Percentiles rank a stretch among this genome's conserved stretches.
phyloP scores from a whole-genome alignment of 2,797 vertebrate genomes.

The Coendou prehensilis region DNA sequence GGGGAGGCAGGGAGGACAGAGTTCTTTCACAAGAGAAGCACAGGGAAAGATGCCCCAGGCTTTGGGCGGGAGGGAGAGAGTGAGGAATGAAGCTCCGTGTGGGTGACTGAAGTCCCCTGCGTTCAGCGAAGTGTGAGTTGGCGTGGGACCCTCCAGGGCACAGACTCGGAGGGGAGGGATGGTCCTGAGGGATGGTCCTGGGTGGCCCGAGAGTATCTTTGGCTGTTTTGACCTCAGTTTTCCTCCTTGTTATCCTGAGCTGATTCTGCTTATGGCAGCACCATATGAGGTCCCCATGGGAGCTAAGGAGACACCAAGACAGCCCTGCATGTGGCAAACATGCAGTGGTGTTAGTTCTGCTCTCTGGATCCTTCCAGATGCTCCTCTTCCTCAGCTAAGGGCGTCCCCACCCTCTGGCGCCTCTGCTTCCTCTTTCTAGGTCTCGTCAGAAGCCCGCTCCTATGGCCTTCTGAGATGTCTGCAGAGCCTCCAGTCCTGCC shows the following conservation, averaged over 20 bases:
- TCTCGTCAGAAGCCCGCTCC: background rate
- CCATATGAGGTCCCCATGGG: accelerated
- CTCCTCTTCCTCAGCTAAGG: background rate
- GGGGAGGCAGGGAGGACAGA: background rate
- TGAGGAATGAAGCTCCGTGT: background rate
- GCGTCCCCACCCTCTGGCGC: no score
- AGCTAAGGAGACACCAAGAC: background rate
- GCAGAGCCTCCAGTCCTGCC: background rate
- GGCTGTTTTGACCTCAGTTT: background rate
- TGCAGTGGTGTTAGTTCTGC: background rate
- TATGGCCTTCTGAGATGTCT: background rate
- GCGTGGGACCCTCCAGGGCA: background rate
- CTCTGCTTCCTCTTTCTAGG: background rate
- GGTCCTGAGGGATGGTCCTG: no score
- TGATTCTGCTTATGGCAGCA: background rate
- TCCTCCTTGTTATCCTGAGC: background rate
- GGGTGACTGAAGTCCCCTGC: background rate
- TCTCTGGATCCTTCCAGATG: background rate
- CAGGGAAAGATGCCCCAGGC: background rate
- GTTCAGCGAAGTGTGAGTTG: background rate
- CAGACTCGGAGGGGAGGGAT: background rate
- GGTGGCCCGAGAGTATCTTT: background rate
- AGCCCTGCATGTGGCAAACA: background rate
- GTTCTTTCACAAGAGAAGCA: background rate
- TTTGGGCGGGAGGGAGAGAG: background rate